phyloP scores from a whole-genome alignment of 2,797 vertebrate genomes.

The Cheirogaleus major region DNA sequence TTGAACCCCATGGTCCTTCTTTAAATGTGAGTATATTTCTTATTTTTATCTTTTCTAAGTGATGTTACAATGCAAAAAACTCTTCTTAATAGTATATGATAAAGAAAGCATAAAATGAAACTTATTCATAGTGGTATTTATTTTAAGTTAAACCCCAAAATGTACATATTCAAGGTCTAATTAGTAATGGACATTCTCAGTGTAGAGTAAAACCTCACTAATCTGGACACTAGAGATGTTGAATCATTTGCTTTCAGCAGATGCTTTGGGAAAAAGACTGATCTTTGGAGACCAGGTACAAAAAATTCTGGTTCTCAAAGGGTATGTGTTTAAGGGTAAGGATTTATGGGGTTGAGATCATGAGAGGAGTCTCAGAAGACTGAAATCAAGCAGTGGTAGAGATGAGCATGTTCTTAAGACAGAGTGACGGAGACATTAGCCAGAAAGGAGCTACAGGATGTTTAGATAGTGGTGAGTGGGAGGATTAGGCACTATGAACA shows the following conservation, averaged over 20 bases:
- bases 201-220: neutral
- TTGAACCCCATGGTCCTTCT: neutral
- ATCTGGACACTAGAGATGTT: neutral
- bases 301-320: neutral
- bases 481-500: neutral
- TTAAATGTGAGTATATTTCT: neutral
- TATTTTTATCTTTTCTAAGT: conserved; percentile 21
- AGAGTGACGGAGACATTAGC: neutral
- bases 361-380: neutral
- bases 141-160: conserved; percentile 5
- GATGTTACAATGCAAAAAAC: neutral
- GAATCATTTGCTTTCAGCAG: neutral
- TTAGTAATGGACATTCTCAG: neutral
- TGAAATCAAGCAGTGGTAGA: neutral
- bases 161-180: neutral
- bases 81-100: neutral
- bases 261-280: conserved; percentile 14
- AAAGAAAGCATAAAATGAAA: neutral
- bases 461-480: neutral
- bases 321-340: neutral
- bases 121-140: neutral
- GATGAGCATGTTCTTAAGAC: neutral
- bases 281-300: neutral
- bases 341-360: neutral
- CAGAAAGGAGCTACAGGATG: neutral